A percentile compares a stretch with the other conserved stretches of the same genome.
Conservation (phyloP, 2,113 vertebrate species). For the Litocranius walleri region DNA sequence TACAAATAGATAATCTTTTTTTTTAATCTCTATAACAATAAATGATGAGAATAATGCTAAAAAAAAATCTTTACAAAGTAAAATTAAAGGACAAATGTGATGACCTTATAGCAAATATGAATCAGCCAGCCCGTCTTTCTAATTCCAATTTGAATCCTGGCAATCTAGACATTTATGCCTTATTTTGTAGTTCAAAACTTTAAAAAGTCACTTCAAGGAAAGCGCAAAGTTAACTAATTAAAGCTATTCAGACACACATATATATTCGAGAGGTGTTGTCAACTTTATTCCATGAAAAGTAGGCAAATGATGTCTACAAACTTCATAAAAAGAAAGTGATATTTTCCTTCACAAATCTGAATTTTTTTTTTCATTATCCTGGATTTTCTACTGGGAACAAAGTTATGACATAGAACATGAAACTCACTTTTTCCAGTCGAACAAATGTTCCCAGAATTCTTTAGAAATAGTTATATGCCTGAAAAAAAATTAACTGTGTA, state of each 20-base stretch:
- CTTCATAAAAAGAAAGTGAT: not conserved
- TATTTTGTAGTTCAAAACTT: not conserved
- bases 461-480: not conserved
- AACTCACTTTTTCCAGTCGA: not conserved
- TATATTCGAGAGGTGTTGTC: not conserved
- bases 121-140: not conserved
- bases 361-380: not conserved
- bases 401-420: not conserved
- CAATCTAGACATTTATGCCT: not conserved
- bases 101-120: not conserved
- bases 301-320: not conserved
- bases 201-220: not conserved
- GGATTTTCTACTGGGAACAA: not conserved
- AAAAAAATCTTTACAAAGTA: not conserved
- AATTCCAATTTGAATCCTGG: not conserved
- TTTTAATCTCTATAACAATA: not conserved
- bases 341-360: not conserved
- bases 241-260: not conserved
- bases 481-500: constrained; percentile 6
- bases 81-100: not conserved
- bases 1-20: not conserved
- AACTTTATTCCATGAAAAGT: not conserved
- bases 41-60: not conserved
- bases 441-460: constrained; percentile 23
- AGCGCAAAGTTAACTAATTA: not conserved